Conservation (phyloP, 2,888 invertebrate species). For the Pachycephus smyrnensis region DNA sequence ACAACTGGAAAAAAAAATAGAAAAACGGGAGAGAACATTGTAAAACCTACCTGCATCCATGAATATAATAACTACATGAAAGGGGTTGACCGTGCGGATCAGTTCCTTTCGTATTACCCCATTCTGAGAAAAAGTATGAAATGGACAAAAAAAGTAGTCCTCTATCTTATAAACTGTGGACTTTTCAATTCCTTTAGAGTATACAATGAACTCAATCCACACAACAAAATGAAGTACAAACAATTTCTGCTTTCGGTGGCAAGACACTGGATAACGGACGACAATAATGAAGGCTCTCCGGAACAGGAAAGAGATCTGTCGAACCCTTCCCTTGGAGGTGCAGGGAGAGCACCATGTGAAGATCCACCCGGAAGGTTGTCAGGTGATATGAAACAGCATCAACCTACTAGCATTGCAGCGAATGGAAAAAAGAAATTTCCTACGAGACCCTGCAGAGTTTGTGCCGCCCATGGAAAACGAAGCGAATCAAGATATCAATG, state of each 20-base stretch:
- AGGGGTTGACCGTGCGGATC: conserved; percentile 32
- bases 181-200: not conserved
- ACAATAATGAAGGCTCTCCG: no score
- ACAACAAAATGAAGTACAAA: no score
- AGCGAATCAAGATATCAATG: conserved; percentile 6
- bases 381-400: no score
- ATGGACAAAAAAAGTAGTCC: conserved; percentile 1
- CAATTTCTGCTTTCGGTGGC: no score
- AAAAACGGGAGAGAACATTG: not conserved
- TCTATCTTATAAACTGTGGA: not conserved
- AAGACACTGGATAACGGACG: no score
- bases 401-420: no score
- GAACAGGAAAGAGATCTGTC: no score
- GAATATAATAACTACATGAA: conserved; percentile 36
- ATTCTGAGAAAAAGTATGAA: conserved; percentile 12
- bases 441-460: conserved; percentile 7
- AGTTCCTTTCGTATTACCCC: conserved; percentile 28
- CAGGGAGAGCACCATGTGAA: no score
- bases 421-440: not conserved
- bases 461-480: conserved; percentile 7
- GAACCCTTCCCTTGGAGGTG: no score
- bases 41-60: conserved; percentile 27
- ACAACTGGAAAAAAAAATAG: not conserved
- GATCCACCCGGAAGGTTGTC: no score
- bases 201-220: not conserved